Evolutionary conservation across 2,113 vertebrate species (phyloP).

Genomic region (Coptodon bakossiorum): DNA sequence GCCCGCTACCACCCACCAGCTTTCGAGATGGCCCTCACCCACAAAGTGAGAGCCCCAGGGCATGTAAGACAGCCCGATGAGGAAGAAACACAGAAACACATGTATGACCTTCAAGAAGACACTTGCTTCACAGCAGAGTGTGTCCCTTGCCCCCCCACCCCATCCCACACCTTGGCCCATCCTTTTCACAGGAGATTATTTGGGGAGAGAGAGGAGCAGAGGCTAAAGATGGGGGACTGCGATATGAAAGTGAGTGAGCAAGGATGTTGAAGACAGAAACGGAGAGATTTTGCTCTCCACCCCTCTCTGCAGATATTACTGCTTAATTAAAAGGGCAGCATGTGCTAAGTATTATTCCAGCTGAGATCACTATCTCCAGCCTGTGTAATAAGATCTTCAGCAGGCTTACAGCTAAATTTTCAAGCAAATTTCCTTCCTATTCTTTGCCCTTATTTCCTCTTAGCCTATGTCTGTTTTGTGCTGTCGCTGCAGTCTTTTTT

Average conservation of each 20-base stretch:
- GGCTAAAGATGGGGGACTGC: constrained; percentile 60
- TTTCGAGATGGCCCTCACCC: constrained; percentile 8
- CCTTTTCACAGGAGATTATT: constrained; percentile 61
- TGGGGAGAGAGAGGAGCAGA: constrained; percentile 58
- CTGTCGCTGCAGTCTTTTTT: constrained; percentile 58
- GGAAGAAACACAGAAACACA: constrained; percentile 67
- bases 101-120: constrained; percentile 67
- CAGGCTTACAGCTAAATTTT: constrained; percentile 85
- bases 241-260: constrained; percentile 53
- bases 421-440: constrained; percentile 81
- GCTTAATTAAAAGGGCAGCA: constrained; percentile 98
- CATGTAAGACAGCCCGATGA: constrained; percentile 20
- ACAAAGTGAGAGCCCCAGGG: constrained; percentile 44
- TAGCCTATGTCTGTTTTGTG: constrained; percentile 61
- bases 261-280: constrained; percentile 60
- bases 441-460: constrained; percentile 72
- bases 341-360: constrained; percentile 98
- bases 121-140: constrained; percentile 57
- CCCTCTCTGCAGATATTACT: constrained; percentile 71
- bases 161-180: constrained; percentile 48
- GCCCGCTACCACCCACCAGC: constrained; percentile 43
- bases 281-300: constrained; percentile 63
- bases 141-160: constrained; percentile 21
- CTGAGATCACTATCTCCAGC: constrained; percentile 88
- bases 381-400: constrained; percentile 88